These are phyloP conservation scores for Elymnias hypermnestra DNA, from an alignment of 1,140 invertebrate species.

Conservation along the genomic window DNA sequence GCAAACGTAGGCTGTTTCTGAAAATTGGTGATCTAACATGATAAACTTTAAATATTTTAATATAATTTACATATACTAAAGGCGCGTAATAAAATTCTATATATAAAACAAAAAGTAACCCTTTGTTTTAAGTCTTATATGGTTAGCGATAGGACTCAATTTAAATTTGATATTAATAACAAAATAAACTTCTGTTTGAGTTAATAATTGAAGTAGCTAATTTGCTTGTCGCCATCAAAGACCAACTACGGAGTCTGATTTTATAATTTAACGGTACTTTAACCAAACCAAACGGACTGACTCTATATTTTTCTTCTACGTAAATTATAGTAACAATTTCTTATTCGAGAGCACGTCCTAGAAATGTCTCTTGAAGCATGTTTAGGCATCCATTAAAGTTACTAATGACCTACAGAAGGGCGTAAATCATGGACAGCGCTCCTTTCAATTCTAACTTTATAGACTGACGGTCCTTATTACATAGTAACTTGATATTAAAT, in stretches of 20 bases:
- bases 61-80: no score
- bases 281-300: background rate
- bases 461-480: slow-evolving; percentile 1
- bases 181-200: background rate
- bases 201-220: background rate
- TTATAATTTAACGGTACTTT: slow-evolving; percentile 5
- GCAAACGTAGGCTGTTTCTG: no score
- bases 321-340: slow-evolving; percentile 3
- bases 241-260: background rate
- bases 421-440: slow-evolving; percentile 4
- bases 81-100: no score
- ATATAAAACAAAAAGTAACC: no score
- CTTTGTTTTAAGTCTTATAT: no score
- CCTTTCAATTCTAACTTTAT: slow-evolving; percentile 1
- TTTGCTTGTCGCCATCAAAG: background rate
- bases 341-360: slow-evolving; percentile 8
- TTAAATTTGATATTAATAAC: background rate
- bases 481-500: slow-evolving; percentile 5
- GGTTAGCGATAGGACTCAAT: background rate
- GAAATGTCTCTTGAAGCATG: slow-evolving; percentile 11
- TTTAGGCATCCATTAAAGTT: slow-evolving; percentile 14
- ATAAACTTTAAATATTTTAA: no score
- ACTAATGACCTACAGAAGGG: slow-evolving; percentile 11
- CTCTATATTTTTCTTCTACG: background rate
- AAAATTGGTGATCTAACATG: no score